Evolutionary conservation across 1,140 invertebrate species (phyloP), one percentile per base, ranked within the genome.

Genomic region (Prorops nasuta): DNA sequence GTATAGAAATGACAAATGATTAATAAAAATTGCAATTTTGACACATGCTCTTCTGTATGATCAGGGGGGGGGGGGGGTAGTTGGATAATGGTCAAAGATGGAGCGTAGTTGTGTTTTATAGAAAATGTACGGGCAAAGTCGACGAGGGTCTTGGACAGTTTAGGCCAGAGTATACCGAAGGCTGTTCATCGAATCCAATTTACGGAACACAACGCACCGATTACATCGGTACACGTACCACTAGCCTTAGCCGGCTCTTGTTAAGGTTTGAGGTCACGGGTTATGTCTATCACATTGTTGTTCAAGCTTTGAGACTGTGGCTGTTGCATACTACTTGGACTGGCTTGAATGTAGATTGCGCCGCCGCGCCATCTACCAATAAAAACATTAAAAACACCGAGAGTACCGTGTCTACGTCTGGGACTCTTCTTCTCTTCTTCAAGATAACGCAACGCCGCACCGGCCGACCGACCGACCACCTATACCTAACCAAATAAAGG

Each of bases 281-380:
- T 69, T 64, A 63, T 58, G 66, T 65, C 62, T 66, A 66, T 65
- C 65, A 63, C 58, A 55, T 66, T 66, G 63, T 66, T 67, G 51
- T 45, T 28, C 60, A 49, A 51, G 49, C 36, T 38, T 32, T n/a
- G n/a, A n/a, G n/a, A n/a, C n/a, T n/a, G n/a, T n/a, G n/a, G n/a
- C n/a, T n/a, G n/a, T n/a, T n/a, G n/a, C n/a, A n/a, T n/a, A n/a
- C n/a, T n/a, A n/a, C n/a, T n/a, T n/a, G n/a, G n/a, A n/a, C n/a
- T n/a, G n/a, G n/a, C n/a, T n/a, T n/a, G n/a, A n/a, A n/a, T n/a
- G n/a, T n/a, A n/a, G n/a, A n/a, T n/a, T n/a, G n/a, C n/a, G n/a
- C n/a, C n/a, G n/a, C n/a, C n/a, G n/a, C n/a, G n/a, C n/a, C n/a
- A n/a, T n/a, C n/a, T n/a, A n/a, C n/a, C n/a, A n/a, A n/a, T n/a